Evolutionary conservation across 2,888 invertebrate species (phyloP).

Genomic region (Colletes collaris): DNA sequence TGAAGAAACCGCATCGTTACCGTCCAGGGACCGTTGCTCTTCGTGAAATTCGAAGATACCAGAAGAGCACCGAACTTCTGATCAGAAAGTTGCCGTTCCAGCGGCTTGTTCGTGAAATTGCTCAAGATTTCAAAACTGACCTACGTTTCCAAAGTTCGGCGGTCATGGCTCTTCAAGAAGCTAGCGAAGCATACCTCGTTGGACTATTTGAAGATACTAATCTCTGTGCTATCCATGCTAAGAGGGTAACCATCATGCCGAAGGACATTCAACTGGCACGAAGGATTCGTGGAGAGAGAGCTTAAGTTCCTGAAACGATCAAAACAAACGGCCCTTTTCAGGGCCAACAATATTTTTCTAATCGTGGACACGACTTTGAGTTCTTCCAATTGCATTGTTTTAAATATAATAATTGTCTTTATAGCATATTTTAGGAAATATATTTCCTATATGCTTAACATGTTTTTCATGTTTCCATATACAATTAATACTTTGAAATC

Average conservation of each 20-base stretch:
- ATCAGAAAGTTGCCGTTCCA: conserved; percentile 90
- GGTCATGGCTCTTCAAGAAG: conserved; percentile 88
- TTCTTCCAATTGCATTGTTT: neutral
- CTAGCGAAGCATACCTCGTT: conserved; percentile 71
- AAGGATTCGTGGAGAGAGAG: conserved; percentile 94
- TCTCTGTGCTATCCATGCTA: conserved; percentile 64
- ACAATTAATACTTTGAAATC: no score
- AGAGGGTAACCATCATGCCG: conserved; percentile 66
- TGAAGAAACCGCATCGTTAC: conserved; percentile 83
- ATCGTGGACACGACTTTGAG: conserved; percentile 13
- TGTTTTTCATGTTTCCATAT: no score
- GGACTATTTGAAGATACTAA: conserved; percentile 65
- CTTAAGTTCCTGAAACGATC: conserved; percentile 76
- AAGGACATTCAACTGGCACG: conserved; percentile 66
- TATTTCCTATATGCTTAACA: no score
- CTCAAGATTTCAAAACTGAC: conserved; percentile 90
- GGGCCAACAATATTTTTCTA: conserved; percentile 59
- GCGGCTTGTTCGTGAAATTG: conserved; percentile 89
- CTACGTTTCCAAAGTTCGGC: conserved; percentile 89
- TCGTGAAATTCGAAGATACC: conserved; percentile 89
- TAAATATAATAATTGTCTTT: no score
- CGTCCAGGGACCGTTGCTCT: conserved; percentile 89
- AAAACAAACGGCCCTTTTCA: conserved; percentile 66
- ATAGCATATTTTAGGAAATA: no score
- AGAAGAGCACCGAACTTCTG: conserved; percentile 89